Base-by-base conservation (phyloP, 1,140 invertebrate species). In the Drosophila dunni region DNA sequence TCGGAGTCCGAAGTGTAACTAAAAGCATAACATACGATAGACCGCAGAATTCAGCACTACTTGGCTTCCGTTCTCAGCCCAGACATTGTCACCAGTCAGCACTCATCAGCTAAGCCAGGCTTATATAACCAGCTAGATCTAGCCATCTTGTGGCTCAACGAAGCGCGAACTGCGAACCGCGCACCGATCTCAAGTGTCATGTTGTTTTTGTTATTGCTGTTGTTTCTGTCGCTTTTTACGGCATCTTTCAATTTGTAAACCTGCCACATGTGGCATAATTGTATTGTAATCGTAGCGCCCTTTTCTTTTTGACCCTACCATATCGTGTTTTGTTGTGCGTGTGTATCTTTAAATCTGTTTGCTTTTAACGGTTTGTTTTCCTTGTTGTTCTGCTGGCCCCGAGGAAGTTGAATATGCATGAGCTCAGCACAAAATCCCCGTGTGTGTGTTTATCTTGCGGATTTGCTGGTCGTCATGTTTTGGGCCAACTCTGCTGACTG, bases 211-310 rank as follows among this genome's bases (percentile, higher is more conserved):
- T 29, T 29, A 29, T 29, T 29, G 24, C 24, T 29, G 24, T 29
- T 29, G 24, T 29, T 29, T 29, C 24, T 29, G 24, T 29, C 24
- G 24, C 24, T 29, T 29, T 78, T 78, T 80, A 64, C 73, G 56
- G 42, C 68, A 54, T 81, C 82, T 85, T 85, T 85, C 75, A 86
- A 86, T 86, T 76, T 81, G 79, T 86, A 79, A 72, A 24, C 50
- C 50, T 51, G 50, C 79, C 78, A 68, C 38, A 63, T 71, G 67
- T 71, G 48, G 73, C 75, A 82, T 81, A 81, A 81, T 81, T 82
- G 79, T 65, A 76, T 58, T 61, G 70, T 78, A 81, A 82, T 81
- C 64, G 40, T 50, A 54, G 62, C 42, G 38, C 63, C 77, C 66
- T 62, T 75, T 78, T 61, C 54, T 34, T 40, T 29, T 33, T 34